These are phyloP conservation scores for Physeter macrocephalus DNA, from an alignment of 2,113 vertebrate genomes.

Conservation along the genomic window DNA sequence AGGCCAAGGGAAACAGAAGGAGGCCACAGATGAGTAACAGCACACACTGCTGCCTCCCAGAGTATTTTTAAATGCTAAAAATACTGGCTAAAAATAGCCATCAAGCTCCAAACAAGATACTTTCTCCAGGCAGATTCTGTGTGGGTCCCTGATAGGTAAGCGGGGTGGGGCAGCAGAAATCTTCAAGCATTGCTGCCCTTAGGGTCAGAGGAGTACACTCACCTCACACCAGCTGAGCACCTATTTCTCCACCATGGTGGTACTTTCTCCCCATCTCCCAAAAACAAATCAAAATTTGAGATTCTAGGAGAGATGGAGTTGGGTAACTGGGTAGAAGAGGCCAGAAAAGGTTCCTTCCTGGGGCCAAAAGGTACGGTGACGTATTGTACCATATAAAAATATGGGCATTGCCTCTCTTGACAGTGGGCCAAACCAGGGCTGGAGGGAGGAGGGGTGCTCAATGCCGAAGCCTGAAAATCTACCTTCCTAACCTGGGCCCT, in stretches of 20 bases:
- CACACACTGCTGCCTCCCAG: slow-evolving; percentile 72
- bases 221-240: background rate
- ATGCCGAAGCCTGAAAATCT: background rate
- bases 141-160: slow-evolving; percentile 13
- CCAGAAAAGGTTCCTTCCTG: slow-evolving; percentile 1
- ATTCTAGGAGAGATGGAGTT: background rate
- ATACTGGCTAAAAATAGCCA: slow-evolving; percentile 81
- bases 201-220: background rate
- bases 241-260: background rate
- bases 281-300: background rate
- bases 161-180: background rate
- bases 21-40: slow-evolving; percentile 80
- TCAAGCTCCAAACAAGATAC: slow-evolving; percentile 62
- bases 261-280: background rate
- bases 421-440: background rate
- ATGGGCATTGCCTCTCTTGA: background rate
- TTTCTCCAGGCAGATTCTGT: slow-evolving; percentile 60
- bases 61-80: slow-evolving; percentile 81
- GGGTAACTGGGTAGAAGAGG: background rate
- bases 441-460: background rate
- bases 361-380: background rate
- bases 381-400: slow-evolving; percentile 10
- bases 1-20: slow-evolving; percentile 68
- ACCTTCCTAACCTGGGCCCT: background rate
- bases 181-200: background rate